These are phyloP conservation scores for Microctonus brassicae DNA, from an alignment of 2,888 invertebrate genomes.

Conservation along the genomic window DNA sequence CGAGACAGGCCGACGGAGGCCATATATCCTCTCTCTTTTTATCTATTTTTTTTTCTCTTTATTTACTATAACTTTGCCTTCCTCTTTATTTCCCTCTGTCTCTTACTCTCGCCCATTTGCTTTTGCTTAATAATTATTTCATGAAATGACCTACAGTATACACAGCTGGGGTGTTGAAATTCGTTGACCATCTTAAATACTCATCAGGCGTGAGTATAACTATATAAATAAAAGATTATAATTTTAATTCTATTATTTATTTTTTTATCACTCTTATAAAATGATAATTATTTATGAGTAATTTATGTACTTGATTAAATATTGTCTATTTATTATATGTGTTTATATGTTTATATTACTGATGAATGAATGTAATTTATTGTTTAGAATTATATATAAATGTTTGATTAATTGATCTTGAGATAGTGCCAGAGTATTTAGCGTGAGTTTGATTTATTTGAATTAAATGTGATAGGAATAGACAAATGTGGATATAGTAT, in stretches of 20 bases:
- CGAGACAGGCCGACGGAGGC: conserved; percentile 6
- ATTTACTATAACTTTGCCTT: neutral
- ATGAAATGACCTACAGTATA: conserved; percentile 43
- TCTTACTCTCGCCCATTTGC: neutral
- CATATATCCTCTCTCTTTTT: conserved; percentile 5
- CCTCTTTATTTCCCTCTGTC: neutral
- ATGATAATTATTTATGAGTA: neutral
- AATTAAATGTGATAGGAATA: no score
- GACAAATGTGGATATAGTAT: no score
- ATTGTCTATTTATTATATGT: neutral
- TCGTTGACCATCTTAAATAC: conserved; percentile 19
- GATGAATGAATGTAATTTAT: no score
- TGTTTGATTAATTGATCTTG: neutral
- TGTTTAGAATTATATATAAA: no score
- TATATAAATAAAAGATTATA: neutral
- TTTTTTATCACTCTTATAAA: neutral
- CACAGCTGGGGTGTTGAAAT: conserved; percentile 42
- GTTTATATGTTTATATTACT: no score
- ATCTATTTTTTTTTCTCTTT: neutral
- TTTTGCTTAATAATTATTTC: conserved; percentile 51
- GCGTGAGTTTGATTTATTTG: neutral
- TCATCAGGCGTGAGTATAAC: neutral
- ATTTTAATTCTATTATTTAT: neutral
- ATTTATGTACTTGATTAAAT: neutral
- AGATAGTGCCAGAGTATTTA: neutral